phyloP scores from a whole-genome alignment of 2,888 invertebrate genomes.

The Spodoptera exigua region DNA sequence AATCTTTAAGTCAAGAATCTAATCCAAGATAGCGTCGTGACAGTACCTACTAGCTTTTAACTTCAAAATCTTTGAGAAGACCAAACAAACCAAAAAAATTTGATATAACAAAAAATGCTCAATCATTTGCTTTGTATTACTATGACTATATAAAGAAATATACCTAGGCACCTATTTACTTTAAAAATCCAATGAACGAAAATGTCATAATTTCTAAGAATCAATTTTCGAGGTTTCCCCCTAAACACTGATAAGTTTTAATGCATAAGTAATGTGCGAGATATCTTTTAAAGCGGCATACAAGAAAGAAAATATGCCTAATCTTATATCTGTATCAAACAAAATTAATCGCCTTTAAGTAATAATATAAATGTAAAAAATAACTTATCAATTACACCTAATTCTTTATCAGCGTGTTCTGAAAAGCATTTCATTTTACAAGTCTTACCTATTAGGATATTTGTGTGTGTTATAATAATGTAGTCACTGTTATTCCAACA shows the following conservation, averaged over 20 bases:
- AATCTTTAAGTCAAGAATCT: no score
- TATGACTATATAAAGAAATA: no score
- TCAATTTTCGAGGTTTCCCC: constrained; percentile 10
- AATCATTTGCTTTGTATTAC: no score
- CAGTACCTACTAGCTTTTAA: no score
- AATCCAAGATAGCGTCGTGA: no score
- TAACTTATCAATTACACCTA: constrained; percentile 43
- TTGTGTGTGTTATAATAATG: no score
- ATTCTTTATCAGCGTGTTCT: constrained; percentile 31
- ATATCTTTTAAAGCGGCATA: constrained; percentile 44
- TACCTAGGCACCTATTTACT: background rate
- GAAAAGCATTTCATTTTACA: constrained; percentile 1
- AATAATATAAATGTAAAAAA: constrained; percentile 46
- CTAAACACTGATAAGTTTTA: constrained; percentile 31
- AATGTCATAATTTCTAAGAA: background rate
- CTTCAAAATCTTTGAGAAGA: no score
- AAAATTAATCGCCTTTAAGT: constrained; percentile 44
- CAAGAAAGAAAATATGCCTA: constrained; percentile 42
- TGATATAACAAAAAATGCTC: no score
- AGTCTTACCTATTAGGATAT: background rate
- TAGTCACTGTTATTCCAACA: no score
- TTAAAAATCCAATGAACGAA: background rate
- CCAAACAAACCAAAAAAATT: no score
- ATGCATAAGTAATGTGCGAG: constrained; percentile 21
- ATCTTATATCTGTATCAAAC: constrained; percentile 45